Percentiles rank a stretch among this genome's conserved stretches.
These are phyloP conservation scores for Halcyon senegalensis DNA, from an alignment of 2,113 vertebrate species.

Conservation along the genomic window DNA sequence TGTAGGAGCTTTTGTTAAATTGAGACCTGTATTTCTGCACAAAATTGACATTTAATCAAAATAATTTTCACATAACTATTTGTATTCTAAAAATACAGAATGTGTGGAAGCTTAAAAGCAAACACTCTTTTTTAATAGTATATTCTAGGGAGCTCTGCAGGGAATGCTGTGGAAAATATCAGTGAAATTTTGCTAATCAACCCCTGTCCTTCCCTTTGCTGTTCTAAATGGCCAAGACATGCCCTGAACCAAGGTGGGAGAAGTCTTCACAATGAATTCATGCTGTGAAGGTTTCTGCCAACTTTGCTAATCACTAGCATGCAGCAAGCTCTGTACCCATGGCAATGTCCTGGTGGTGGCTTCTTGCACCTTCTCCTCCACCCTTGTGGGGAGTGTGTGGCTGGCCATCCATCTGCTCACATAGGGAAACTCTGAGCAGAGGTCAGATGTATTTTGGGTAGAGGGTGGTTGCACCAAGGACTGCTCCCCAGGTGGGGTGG, in stretches of 20 bases:
- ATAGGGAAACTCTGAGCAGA: background rate
- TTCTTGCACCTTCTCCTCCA: background rate
- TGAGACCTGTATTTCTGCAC: background rate
- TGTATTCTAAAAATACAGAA: background rate
- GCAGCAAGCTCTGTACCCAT: background rate
- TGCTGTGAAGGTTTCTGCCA: background rate
- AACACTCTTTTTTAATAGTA: background rate
- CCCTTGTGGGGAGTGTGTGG: background rate
- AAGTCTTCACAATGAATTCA: background rate
- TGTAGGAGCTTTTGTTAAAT: background rate
- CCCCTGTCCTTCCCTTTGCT: background rate
- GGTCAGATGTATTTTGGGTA: background rate
- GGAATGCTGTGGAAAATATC: background rate
- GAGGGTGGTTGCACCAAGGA: fast-evolving
- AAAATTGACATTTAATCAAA: background rate
- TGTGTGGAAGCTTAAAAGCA: background rate
- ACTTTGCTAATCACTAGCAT: background rate
- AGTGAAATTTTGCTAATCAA: background rate
- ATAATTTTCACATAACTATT: background rate
- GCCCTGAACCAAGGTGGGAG: background rate
- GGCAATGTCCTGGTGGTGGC: background rate
- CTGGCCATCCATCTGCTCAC: fast-evolving
- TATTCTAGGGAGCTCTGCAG: background rate
- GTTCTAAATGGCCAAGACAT: background rate
- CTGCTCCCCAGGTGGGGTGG: background rate